Evolutionary conservation across 2,113 vertebrate genomes (phyloP).

Genomic region (Gopherus flavomarginatus): DNA sequence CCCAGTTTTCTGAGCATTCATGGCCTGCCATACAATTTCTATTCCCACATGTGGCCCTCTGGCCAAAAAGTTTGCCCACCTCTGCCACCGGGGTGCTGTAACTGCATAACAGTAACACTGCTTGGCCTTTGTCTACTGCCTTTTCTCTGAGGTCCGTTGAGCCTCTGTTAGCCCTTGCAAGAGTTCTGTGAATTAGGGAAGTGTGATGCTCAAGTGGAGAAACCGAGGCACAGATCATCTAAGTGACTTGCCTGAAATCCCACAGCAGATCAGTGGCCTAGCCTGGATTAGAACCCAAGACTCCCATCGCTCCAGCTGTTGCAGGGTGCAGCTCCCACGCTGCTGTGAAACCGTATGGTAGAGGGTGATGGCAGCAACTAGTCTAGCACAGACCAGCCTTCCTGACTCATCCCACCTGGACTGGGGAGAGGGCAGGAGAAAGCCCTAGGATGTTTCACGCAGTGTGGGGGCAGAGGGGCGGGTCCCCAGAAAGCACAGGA

Average conservation of each 20-base stretch:
- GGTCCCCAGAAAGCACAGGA: not conserved
- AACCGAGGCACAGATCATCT: not conserved
- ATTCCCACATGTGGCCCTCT: too few relatives aligned
- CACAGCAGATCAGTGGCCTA: too few relatives aligned
- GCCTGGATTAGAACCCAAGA: not conserved
- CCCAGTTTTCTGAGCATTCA: too few relatives aligned
- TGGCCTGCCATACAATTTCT: too few relatives aligned
- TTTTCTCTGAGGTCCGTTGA: not conserved
- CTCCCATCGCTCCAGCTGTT: not conserved
- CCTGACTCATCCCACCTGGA: not conserved
- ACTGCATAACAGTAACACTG: too few relatives aligned
- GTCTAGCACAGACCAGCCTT: too few relatives aligned
- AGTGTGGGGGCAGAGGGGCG: too few relatives aligned
- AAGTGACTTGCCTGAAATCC: not conserved
- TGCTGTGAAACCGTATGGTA: not conserved
- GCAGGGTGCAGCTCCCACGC: not conserved
- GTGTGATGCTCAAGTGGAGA: not conserved
- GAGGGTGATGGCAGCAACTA: too few relatives aligned
- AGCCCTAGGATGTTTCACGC: not conserved
- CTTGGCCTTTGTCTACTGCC: not conserved
- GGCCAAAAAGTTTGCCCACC: too few relatives aligned
- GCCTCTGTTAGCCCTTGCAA: not conserved
- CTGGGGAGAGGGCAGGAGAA: not conserved
- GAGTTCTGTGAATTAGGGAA: not conserved
- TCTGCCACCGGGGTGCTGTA: not conserved